A percentile compares a stretch with the other conserved stretches of the same genome.
These are phyloP conservation scores for Oxygymnocypris stewartii DNA, from an alignment of 2,113 vertebrate species.

Conservation along the genomic window DNA sequence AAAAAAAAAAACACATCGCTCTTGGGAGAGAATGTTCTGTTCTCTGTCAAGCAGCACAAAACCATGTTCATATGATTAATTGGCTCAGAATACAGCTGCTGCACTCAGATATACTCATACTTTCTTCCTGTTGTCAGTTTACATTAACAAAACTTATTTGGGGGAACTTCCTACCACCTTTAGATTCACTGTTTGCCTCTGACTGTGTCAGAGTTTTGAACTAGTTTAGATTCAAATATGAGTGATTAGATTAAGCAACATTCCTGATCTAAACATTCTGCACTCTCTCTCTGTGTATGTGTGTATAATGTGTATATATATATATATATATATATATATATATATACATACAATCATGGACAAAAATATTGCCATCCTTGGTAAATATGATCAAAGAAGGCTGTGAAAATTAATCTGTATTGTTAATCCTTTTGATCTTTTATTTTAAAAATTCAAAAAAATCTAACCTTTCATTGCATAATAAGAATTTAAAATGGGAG, in stretches of 20 bases:
- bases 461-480: no score
- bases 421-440: no score
- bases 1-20: conserved; percentile 8
- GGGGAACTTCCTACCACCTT: background rate
- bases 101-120: background rate
- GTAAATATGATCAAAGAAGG: no score
- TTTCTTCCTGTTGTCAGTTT: background rate
- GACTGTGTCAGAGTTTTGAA: background rate
- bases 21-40: conserved; percentile 19
- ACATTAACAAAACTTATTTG: background rate
- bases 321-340: no score
- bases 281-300: background rate
- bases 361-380: no score
- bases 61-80: conserved; percentile 2
- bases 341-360: no score
- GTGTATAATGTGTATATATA: no score
- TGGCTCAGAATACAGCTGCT: background rate
- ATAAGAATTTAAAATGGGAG: no score
- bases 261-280: background rate
- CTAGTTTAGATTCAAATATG: background rate
- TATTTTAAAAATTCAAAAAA: no score
- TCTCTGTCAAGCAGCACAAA: background rate
- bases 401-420: no score
- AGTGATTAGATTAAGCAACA: background rate
- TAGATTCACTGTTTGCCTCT: background rate